Percentiles rank a stretch among this genome's conserved stretches.
Conservation (phyloP, 2,888 invertebrate species). For the Cylloceria caligata region DNA sequence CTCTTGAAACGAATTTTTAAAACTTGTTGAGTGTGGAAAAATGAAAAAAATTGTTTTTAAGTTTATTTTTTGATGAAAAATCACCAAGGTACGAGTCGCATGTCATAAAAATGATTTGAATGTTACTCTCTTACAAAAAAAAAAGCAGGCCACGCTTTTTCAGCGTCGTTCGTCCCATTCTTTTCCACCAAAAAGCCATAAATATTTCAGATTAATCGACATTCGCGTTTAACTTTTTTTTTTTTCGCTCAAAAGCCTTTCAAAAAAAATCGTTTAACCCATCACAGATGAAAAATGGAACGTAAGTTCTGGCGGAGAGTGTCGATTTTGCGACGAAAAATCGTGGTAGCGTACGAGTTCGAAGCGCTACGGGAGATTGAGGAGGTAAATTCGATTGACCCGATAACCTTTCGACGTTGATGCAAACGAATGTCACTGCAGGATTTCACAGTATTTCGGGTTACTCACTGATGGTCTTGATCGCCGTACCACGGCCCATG, state of each 20-base stretch:
- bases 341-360: background rate
- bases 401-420: slow-evolving; percentile 59
- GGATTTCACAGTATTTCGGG: slow-evolving; percentile 24
- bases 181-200: background rate
- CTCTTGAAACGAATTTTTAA: background rate
- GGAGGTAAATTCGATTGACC: slow-evolving; percentile 63
- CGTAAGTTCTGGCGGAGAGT: background rate
- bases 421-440: slow-evolving; percentile 13
- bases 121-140: background rate
- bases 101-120: background rate
- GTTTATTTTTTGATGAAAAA: background rate
- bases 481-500: slow-evolving; percentile 1
- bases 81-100: background rate
- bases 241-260: background rate
- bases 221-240: background rate
- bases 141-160: background rate
- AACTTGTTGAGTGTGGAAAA: background rate
- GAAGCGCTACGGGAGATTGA: slow-evolving; percentile 32
- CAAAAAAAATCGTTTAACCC: slow-evolving; percentile 9
- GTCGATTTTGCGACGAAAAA: slow-evolving; percentile 39
- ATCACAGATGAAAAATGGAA: background rate
- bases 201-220: background rate
- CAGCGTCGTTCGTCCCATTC: background rate
- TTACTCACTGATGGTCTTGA: slow-evolving; percentile 36
- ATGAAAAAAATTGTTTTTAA: background rate